Conservation (phyloP, 2,113 vertebrate genomes). For the Tursiops truncatus region DNA sequence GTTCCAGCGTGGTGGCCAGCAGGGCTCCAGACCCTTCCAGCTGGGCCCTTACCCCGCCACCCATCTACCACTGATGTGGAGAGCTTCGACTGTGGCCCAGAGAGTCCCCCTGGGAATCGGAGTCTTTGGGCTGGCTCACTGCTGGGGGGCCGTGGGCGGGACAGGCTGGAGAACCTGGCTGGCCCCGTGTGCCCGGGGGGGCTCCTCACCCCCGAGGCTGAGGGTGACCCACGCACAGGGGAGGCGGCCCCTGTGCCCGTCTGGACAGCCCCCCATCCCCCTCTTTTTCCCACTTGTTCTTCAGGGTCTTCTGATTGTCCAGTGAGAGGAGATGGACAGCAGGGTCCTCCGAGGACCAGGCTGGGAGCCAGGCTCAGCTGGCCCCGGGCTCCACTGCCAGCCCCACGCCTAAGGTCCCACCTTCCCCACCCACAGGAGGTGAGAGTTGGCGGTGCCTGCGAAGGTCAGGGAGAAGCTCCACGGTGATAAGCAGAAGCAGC, state of each 20-base stretch:
- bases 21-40: neutral
- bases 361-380: neutral
- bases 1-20: neutral
- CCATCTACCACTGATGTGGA: neutral
- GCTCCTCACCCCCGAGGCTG: rapidly evolving
- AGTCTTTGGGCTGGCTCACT: neutral
- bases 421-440: neutral
- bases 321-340: neutral
- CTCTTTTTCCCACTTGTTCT: neutral
- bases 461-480: neutral
- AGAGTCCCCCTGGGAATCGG: rapidly evolving
- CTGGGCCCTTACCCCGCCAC: neutral
- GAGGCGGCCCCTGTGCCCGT: neutral
- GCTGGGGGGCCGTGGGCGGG: neutral
- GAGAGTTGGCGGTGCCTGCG: neutral
- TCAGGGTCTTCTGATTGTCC: neutral
- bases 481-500: rapidly evolving
- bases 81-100: neutral
- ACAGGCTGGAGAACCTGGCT: rapidly evolving
- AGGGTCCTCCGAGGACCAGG: neutral
- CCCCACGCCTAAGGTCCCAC: rapidly evolving
- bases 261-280: neutral
- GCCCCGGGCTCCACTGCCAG: neutral
- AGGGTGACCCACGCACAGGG: rapidly evolving
- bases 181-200: rapidly evolving